Base-by-base conservation (phyloP, 2,113 vertebrate species). In the Channa argus region DNA sequence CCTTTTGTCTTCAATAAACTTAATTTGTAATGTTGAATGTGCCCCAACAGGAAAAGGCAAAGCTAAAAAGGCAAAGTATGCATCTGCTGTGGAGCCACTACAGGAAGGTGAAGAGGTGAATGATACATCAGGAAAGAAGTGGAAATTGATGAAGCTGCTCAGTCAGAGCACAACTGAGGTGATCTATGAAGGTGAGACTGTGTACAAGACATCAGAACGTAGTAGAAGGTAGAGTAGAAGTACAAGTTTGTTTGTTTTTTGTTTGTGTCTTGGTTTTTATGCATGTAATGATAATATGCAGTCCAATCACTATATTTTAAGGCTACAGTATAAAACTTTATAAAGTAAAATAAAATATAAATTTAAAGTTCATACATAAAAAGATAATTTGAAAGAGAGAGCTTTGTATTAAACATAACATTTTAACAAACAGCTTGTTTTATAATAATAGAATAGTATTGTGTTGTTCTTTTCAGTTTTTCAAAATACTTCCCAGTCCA, bases 91-190 rank as follows among this genome's bases (percentile, higher is more conserved):
- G 75, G 87, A 89, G 76, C 91, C 90, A 2, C 88, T 94, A 13
- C 61, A 61, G 65, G 93, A 92, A 47, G 92, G 90, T 0, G 76
- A 87, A 43, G 89, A 91, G 75, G 63, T 95, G 36, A 92, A 79
- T 0, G 94, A 95, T 85, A 92, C 88, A 0, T 86, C 80, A 0
- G 90, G 93, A 11, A 93, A 86, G 71, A 94, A 90, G 71, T 95
- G 94, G 94, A 91, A 50, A 24, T 84, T 94, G 68, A 33, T 64
- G 39, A 89, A 86, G 55, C 88, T 93, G 71, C 79, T 93, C 46
- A 82, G 62, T 75, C 92, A 94, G 76, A 89, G 69, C 11, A 12
- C 74, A 0, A 70, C 83, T 10, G 93, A 94, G 66, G 59, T 94
- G 14, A 14, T 92, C 33, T 95, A 95, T 13, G 84, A 91, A 84